Evolutionary conservation across 2,888 invertebrate species (phyloP).

Genomic region (Myathropa florea): DNA sequence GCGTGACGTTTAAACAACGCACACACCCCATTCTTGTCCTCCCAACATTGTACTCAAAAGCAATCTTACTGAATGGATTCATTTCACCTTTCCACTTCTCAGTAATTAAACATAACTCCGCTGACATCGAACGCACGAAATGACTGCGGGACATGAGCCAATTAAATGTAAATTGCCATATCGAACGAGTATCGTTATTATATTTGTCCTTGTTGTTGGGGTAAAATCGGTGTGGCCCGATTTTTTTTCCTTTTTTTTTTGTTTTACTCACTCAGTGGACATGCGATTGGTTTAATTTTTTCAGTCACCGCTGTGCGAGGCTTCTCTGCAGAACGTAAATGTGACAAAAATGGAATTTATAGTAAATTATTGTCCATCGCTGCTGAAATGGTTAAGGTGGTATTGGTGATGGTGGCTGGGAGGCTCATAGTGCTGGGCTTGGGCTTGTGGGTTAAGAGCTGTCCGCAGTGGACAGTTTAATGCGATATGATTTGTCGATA

Average conservation of each 20-base stretch:
- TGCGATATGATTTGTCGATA: neutral
- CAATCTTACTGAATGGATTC: neutral
- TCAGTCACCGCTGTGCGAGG: conserved; percentile 14
- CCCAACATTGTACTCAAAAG: neutral
- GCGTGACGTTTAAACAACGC: too few species aligned
- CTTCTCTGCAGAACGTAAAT: neutral
- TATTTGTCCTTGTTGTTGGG: conserved; percentile 43
- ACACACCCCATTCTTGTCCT: neutral
- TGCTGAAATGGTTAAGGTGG: neutral
- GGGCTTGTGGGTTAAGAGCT: neutral
- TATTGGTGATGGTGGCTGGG: neutral
- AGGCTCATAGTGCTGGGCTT: neutral
- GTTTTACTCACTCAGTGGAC: neutral
- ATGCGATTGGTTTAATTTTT: conserved; percentile 50
- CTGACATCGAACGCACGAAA: conserved; percentile 29
- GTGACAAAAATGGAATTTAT: conserved; percentile 2
- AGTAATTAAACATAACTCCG: conserved; percentile 33
- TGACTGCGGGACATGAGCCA: conserved; percentile 44
- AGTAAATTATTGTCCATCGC: conserved; percentile 8
- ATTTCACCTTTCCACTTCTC: neutral
- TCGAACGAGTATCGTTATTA: conserved; percentile 37
- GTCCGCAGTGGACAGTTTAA: neutral
- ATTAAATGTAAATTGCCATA: conserved; percentile 57
- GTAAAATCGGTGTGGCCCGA: neutral
- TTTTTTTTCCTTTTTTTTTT: conserved; percentile 1